These are phyloP conservation scores for Megalurothrips usitatus DNA, from an alignment of 2,888 invertebrate species.

Conservation along the genomic window DNA sequence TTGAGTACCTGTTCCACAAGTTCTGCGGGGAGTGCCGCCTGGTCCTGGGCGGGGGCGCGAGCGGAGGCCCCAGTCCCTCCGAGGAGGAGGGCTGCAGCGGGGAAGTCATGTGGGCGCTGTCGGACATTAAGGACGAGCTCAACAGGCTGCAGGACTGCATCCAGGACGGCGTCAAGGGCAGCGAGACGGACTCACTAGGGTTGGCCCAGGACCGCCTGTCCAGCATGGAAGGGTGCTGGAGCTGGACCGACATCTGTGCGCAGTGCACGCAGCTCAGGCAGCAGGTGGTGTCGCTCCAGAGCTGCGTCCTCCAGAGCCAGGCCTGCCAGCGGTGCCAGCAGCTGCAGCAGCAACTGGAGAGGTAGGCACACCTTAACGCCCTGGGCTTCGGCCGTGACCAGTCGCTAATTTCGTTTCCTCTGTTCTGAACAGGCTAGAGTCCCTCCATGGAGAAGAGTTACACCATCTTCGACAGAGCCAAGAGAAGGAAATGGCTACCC, in stretches of 20 bases:
- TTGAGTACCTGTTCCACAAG: slow-evolving; percentile 61
- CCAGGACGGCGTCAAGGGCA: slow-evolving; percentile 32
- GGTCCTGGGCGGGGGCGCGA: slow-evolving; percentile 53
- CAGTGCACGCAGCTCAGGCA: slow-evolving; percentile 56
- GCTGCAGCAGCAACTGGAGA: slow-evolving; percentile 52
- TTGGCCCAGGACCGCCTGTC: background rate
- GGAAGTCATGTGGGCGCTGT: slow-evolving; percentile 49
- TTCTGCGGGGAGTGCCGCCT: slow-evolving; percentile 59
- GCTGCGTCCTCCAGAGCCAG: slow-evolving; percentile 42
- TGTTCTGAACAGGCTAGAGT: slow-evolving; percentile 40
- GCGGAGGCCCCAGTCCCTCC: slow-evolving; percentile 47
- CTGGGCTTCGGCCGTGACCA: background rate
- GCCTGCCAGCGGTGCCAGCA: slow-evolving; percentile 50
- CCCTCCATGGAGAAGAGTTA: slow-evolving; percentile 42
- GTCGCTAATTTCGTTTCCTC: slow-evolving; percentile 7
- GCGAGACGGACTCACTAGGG: background rate
- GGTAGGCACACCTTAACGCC: slow-evolving; percentile 43
- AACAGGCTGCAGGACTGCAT: slow-evolving; percentile 43
- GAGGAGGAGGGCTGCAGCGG: slow-evolving; percentile 46
- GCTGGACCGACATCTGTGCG: slow-evolving; percentile 45
- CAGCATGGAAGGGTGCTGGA: slow-evolving; percentile 19
- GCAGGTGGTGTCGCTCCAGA: slow-evolving; percentile 48
- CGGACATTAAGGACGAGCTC: slow-evolving; percentile 46
- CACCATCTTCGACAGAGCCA: slow-evolving; percentile 45
- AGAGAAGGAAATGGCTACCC: slow-evolving; percentile 39